Base-by-base conservation (phyloP, 1,140 invertebrate species). In the Chymomyza costata region DNA sequence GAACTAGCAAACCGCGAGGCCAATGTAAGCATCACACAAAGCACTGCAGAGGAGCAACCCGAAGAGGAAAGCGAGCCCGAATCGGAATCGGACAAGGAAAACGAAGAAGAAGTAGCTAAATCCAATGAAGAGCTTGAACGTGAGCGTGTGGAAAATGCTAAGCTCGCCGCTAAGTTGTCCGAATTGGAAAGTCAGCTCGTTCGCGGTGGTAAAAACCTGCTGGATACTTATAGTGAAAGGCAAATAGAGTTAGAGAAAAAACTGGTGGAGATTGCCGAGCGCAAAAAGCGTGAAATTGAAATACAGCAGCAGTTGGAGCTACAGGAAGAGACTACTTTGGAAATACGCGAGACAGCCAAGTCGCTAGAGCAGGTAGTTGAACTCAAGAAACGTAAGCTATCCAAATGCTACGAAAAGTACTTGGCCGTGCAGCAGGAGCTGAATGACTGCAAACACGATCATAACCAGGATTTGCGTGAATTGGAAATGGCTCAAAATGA, bases 361-460 rank as follows among this genome's bases (percentile, higher is more conserved):
- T 95, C 91, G 45, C 86, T 97, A 14, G 94, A 97, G 83, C 94
- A 97, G 85, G 95, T 97, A 86, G 94, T 97, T 1, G 96, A 97
- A 84, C 89, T 93, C 15, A 97, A 97, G 86, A 94, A 94, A n/a
- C 93, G 93, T 68, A 95, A 96, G 88, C 86, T 94, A 17, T 93
- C 93, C 65, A 93, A 94, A 83, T 83, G 84, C 52, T 86, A 85
- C 38, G 81, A 82, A 21, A 86, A 86, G 44, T 86, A 85, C 32
- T 51, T 86, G 46, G 83, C 87, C 14, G 59, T 90, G 10, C 88
- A 90, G 47, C 89, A 91, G 66, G 95, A 97, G 78, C 90, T 96
- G 2, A 89, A 91, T 40, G 95, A 96, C 69, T 89, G 93, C n/a
- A 93, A 92, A 43, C 93, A 94, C 58, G 92, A 95, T 56, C 93